These are phyloP conservation scores for Anomalospiza imberbis DNA, from an alignment of 2,797 vertebrate genomes.

Conservation along the genomic window DNA sequence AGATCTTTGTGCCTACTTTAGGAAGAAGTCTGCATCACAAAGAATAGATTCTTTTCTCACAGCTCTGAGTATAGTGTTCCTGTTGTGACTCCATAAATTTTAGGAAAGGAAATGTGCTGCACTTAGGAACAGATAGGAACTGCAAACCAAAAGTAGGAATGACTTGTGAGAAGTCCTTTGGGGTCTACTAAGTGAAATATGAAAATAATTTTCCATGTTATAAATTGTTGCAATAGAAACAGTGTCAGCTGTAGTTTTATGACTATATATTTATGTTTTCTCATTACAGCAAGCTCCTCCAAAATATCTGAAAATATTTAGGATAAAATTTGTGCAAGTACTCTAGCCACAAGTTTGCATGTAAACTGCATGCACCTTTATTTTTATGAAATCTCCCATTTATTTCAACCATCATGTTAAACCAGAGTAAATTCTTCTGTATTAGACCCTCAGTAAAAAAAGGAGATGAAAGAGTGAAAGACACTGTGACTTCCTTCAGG, in stretches of 20 bases:
- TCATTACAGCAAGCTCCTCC: not conserved
- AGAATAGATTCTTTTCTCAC: not conserved
- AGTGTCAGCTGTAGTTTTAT: not conserved
- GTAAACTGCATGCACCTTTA: not conserved
- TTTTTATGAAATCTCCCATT: not conserved
- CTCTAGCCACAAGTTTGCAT: not conserved
- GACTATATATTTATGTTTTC: not conserved
- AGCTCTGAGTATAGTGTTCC: not conserved
- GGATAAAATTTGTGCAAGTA: not conserved
- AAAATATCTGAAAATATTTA: not conserved
- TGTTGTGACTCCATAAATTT: not conserved
- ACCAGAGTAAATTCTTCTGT: not conserved
- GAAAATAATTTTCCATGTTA: not conserved
- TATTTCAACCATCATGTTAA: not conserved
- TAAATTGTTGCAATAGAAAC: not conserved
- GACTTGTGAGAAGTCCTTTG: not conserved
- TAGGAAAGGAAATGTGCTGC: not conserved
- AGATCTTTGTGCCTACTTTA: not conserved
- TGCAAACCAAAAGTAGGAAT: not conserved
- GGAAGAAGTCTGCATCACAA: not conserved
- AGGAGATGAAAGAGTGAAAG: not conserved
- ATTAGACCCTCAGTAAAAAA: not conserved
- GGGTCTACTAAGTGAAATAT: not conserved
- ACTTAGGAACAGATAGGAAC: not conserved
- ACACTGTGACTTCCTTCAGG: not conserved